These are phyloP conservation scores for Etheostoma perlongum DNA, from an alignment of 2,797 vertebrate genomes.

Conservation along the genomic window DNA sequence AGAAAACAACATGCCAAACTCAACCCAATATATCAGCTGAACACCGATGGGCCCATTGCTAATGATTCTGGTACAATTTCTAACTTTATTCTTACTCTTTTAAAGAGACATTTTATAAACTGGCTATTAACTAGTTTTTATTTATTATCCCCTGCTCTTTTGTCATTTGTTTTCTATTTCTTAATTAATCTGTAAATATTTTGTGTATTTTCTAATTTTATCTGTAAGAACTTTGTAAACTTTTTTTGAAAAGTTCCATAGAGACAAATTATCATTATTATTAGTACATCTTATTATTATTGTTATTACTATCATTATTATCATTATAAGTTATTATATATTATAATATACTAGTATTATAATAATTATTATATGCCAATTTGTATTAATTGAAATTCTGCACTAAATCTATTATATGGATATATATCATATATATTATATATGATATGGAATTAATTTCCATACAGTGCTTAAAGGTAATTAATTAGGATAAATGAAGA, in stretches of 20 bases:
- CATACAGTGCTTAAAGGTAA: too few relatives aligned
- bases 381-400: not conserved
- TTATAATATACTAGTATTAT: not conserved
- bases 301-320: too few relatives aligned
- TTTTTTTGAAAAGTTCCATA: not conserved
- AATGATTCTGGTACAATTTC: not conserved
- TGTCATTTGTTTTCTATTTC: not conserved
- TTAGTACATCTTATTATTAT: too few relatives aligned
- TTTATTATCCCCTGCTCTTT: too few relatives aligned
- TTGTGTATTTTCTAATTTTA: not conserved
- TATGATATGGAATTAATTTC: not conserved
- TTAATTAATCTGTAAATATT: not conserved
- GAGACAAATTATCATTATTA: not conserved
- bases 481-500: not conserved
- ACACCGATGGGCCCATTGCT: not conserved
- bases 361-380: not conserved
- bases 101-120: not conserved
- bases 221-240: not conserved
- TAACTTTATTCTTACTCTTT: not conserved
- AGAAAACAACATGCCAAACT: too few relatives aligned
- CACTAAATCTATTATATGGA: not conserved
- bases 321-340: not conserved
- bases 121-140: not conserved
- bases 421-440: too few relatives aligned
- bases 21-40: not conserved